Conservation (phyloP, 2,797 vertebrate genomes). For the Oceanodroma leucorhoa region DNA sequence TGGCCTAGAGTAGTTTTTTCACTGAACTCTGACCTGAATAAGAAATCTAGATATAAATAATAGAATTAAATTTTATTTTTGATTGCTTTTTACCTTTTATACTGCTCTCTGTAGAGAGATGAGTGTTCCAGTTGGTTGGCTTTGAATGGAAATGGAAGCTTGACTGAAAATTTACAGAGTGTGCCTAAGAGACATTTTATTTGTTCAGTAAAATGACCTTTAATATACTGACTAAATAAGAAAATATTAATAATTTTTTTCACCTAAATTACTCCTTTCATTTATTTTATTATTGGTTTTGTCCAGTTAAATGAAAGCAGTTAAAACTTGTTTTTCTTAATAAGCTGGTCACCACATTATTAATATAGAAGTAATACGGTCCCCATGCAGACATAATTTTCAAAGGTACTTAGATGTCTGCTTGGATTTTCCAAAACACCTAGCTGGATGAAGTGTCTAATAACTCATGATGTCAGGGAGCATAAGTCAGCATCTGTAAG, state of each 20-base stretch:
- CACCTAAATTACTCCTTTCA: not conserved
- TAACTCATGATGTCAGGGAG: not conserved
- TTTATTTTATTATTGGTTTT: not conserved
- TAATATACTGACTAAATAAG: not conserved
- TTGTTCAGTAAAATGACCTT: not conserved
- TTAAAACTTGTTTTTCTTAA: not conserved
- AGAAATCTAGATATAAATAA: not conserved
- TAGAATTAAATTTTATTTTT: not conserved
- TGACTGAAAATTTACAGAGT: not conserved
- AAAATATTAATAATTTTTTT: not conserved
- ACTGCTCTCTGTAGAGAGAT: not conserved
- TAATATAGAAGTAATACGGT: not conserved
- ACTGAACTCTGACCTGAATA: not conserved
- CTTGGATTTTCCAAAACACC: conserved; percentile 3
- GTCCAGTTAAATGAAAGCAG: not conserved
- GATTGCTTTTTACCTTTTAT: not conserved
- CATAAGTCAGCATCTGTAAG: conserved; percentile 14
- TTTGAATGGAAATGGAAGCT: not conserved
- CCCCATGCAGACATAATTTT: not conserved
- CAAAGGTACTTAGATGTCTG: not conserved
- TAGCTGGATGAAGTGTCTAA: conserved; percentile 1
- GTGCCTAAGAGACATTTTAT: not conserved
- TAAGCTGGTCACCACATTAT: not conserved
- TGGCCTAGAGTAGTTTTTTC: not conserved
- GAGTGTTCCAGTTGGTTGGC: not conserved